Conservation (phyloP, 2,113 vertebrate genomes). For the Anser brachyrhynchus region DNA sequence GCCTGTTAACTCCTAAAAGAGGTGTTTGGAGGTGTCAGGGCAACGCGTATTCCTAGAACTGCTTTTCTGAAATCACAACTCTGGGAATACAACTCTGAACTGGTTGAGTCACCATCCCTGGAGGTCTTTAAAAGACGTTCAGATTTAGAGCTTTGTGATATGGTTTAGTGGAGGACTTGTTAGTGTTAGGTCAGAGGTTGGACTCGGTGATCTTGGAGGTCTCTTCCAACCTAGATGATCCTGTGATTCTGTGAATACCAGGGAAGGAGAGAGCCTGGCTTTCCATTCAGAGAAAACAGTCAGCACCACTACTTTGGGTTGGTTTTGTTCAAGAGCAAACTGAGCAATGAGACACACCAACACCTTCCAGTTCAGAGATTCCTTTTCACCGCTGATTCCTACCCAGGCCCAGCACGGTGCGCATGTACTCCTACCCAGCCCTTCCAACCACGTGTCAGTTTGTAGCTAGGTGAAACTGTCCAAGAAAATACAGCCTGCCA, state of each 20-base stretch:
- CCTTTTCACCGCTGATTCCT: background rate
- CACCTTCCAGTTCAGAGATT: background rate
- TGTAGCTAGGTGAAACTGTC: background rate
- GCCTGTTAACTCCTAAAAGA: background rate
- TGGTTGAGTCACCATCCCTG: no score
- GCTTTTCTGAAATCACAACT: background rate
- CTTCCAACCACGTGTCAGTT: background rate
- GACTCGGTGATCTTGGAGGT: no score
- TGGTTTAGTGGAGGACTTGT: no score
- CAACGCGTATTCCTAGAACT: background rate
- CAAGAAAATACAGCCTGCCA: background rate
- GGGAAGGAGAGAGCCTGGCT: background rate
- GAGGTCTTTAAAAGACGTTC: no score
- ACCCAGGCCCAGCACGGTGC: background rate
- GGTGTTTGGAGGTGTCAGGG: background rate
- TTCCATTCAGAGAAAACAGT: background rate
- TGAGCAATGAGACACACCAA: background rate
- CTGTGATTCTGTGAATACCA: no score
- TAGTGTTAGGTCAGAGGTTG: no score
- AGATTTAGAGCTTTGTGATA: no score
- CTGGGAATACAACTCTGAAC: no score
- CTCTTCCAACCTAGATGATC: no score
- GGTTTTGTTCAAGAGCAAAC: background rate
- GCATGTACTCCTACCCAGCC: background rate
- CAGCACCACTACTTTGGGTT: background rate